Evolutionary conservation across 1,140 invertebrate species (phyloP), one percentile per base, ranked within the genome.

Genomic region (Trypoxylus dichotomus): DNA sequence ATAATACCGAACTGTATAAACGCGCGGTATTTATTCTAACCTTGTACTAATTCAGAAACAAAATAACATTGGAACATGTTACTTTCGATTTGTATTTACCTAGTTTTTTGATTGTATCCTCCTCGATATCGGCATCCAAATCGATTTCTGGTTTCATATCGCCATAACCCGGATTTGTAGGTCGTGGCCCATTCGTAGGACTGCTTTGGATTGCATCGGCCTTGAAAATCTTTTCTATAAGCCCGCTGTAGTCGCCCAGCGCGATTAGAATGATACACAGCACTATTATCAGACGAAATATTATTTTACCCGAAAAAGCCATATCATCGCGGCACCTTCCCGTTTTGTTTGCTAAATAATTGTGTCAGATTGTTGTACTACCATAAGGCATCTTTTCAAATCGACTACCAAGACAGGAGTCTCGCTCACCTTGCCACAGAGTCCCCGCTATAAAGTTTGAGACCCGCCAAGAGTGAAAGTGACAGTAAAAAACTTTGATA

Each of bases 111-210:
- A 85, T 78, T 3, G 84, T 80, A 25, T 85, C 85, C 74, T 85
- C 83, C 78, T 86, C 85, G 24, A 86, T 86, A 78, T 86, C 85
- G n/a, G 84, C 85, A 79, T 86, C 85, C 29, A 86, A 82, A 77
- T 85, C 83, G 63, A 86, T 85, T 71, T 85, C 83, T 32, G 84
- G 80, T 77, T 85, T 84, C 11, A 81, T 77, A 76, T 86, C 85
- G 0, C 85, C 85, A 79, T 86, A 86, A 77, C 85, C 85, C 29
- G 84, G 84, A 80, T 86, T 86, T 32, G 82, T 83, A 10, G 84
- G 84, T 74, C 82, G 80, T 0, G 84, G 83, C 58, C 81, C 68
- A 58, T 79, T 41, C 29, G 74, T 27, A 3, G 74, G 21, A 29
- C n/a, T n/a, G 11, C 24, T 41, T 15, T 81, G 79, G 41, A 85